Base-by-base conservation (phyloP, 2,113 vertebrate species). In the Ardeotis arabs region DNA sequence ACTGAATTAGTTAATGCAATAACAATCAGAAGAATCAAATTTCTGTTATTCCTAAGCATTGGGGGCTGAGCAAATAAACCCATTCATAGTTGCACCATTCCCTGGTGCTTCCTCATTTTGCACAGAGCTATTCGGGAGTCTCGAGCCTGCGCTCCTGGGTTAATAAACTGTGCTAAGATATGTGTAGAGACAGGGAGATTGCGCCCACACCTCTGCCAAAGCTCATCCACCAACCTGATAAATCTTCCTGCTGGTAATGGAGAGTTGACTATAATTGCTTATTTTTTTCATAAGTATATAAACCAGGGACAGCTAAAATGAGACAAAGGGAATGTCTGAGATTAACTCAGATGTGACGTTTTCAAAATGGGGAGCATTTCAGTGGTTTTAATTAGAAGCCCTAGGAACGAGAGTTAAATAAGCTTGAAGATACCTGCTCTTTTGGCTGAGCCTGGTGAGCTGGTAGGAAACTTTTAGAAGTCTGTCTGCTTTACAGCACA, bases 311-410 rank as follows among this genome's bases (percentile, higher is more conserved):
- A 75, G 89, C 60, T 92, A 93, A 96, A 87, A 95, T 69, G 70
- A 82, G 69, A 92, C 70, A 96, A 91, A 77, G 70, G 77, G 93
- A 97, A 96, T 76, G 69, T 45, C 95, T 96, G 83, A 94, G 93
- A 90, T 93, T 73, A 97, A 97, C 96, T 97, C 97, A 96, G 86
- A 96, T 94, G 83, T 96, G 94, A 97, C 92, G 95, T 92, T 93
- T 95, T 92, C 90, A 92, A 95, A 97, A 95, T 86, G 56, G 81
- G 56, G 83, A 96, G 69, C 72, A 73, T 96, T 95, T 90, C 84
- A 68, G 69, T 95, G 89, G 93, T 95, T 98, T 98, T 97, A 97
- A 97, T 98, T 97, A 98, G 18, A 41, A 95, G 66, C 53, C 60
- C 89, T 90, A 91, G 64, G 59, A 96, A 77, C 33, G 58, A 72